A percentile compares a stretch with the other conserved stretches of the same genome.
Conservation (phyloP, 2,888 invertebrate genomes). For the Tinea trinotella region DNA sequence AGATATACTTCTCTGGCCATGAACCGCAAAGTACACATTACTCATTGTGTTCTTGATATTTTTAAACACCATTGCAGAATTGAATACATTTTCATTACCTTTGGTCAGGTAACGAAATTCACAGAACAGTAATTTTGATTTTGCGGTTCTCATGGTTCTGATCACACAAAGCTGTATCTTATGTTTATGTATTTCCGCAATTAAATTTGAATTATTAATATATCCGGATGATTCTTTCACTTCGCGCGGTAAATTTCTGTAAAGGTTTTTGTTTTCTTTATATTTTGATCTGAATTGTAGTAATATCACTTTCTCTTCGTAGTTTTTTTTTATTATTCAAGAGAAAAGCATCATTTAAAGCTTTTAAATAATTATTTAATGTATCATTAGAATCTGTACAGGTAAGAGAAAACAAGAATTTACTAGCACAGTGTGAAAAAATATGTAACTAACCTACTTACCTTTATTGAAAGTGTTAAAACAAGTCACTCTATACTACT, state of each 20-base stretch:
- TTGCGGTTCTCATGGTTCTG: not conserved
- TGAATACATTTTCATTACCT: not conserved
- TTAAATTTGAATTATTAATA: not conserved
- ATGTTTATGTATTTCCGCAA: not conserved
- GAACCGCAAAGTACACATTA: not conserved
- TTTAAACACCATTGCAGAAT: not conserved
- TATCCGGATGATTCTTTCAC: not conserved
- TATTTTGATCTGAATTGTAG: not conserved
- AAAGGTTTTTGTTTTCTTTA: not conserved
- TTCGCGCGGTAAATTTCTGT: not conserved
- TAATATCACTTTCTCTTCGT: not conserved
- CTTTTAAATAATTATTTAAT: not conserved
- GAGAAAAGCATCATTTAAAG: not conserved
- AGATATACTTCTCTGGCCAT: not conserved
- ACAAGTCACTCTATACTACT: not conserved
- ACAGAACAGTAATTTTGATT: not conserved
- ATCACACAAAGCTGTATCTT: not conserved
- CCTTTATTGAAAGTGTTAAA: conserved; percentile 12
- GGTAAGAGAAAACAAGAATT: not conserved
- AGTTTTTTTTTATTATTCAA: no score
- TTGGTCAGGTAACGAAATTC: not conserved
- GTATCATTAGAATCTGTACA: not conserved
- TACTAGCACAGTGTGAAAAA: not conserved
- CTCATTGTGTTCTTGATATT: not conserved
- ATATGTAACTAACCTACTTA: conserved; percentile 3